Evolutionary conservation across 1,140 invertebrate genomes (phyloP), one percentile per base, ranked within the genome.

Genomic region (Goniozus legneri): DNA sequence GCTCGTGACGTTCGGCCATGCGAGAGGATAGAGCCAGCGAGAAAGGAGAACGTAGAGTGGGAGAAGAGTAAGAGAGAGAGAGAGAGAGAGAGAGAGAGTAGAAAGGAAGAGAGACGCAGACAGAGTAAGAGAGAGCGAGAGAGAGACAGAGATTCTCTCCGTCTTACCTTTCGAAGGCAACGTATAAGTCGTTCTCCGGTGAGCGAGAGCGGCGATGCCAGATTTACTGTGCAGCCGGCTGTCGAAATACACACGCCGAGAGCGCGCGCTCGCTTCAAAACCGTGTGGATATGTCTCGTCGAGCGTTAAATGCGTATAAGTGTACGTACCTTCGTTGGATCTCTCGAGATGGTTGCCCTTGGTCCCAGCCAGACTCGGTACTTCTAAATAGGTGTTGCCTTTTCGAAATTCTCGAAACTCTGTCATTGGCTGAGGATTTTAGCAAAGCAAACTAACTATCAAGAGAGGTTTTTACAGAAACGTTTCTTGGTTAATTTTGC

Each of bases 141-240:
- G 24, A 10, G 24, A 27, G 24, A 27, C 4, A 27, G 24, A 27
- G 4, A 10, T 6, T 27, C 4, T 10, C 24, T 27, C 10, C 24
- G 10, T 27, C 10, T 27, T 20, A 47, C 19, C 38, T 33, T 20
- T 50, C 48, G 34, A 50, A 45, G 24, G n/a, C 24, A 27, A 27
- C 24, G 24, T 6, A 4, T 27, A 6, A 27, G 4, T 27, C 10
- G 24, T 27, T 27, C 10, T 27, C 10, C 4, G 30, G 36, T 33
- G 45, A 18, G 43, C 19, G 22, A 50, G 24, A 27, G 14, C 15
- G 38, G 33, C 47, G 20, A 46, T 40, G 21, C 43, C 21, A 40
- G 30, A 46, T 50, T 50, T 46, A 27, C 24, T 10, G 24, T 27
- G 10, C 4, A 6, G 24, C 24, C 10, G 10, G 24, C 24, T 27